Evolutionary conservation across 2,888 invertebrate species (phyloP).

Genomic region (Thereva nobilitata): DNA sequence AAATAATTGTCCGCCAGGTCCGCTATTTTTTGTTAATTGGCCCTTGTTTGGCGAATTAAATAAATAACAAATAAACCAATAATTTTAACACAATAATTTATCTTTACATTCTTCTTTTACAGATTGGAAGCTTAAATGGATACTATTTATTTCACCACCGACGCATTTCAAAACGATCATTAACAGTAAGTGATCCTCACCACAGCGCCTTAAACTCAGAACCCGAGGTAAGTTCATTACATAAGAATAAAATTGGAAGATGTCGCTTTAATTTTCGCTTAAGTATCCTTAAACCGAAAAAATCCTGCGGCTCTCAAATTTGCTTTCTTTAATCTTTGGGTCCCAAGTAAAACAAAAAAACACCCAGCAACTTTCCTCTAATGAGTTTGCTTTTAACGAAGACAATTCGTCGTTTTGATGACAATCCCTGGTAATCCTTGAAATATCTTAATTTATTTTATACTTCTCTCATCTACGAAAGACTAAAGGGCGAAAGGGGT

Average conservation of each 20-base stretch:
- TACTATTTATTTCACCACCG: constrained; percentile 87
- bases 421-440: constrained; percentile 29
- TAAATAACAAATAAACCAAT: not conserved
- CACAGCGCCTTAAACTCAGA: constrained; percentile 78
- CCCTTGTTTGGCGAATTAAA: too few species aligned
- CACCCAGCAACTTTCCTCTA: constrained; percentile 8
- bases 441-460: constrained; percentile 9
- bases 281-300: constrained; percentile 18
- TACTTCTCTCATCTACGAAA: not conserved
- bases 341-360: not conserved
- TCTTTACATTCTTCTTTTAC: constrained; percentile 60
- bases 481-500: too few species aligned
- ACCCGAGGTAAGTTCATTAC: constrained; percentile 65
- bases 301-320: constrained; percentile 16
- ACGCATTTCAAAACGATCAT: constrained; percentile 82
- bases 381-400: constrained; percentile 20
- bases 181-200: constrained; percentile 75
- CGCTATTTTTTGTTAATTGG: too few species aligned
- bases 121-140: constrained; percentile 87
- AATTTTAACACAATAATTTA: not conserved
- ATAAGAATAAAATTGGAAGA: not conserved
- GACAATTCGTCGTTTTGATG: constrained; percentile 27
- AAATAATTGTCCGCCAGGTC: too few species aligned
- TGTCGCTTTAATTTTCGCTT: constrained; percentile 24
- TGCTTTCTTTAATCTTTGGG: not conserved